Evolutionary conservation across 2,888 invertebrate species (phyloP).

Genomic region (Parnassius apollo): DNA sequence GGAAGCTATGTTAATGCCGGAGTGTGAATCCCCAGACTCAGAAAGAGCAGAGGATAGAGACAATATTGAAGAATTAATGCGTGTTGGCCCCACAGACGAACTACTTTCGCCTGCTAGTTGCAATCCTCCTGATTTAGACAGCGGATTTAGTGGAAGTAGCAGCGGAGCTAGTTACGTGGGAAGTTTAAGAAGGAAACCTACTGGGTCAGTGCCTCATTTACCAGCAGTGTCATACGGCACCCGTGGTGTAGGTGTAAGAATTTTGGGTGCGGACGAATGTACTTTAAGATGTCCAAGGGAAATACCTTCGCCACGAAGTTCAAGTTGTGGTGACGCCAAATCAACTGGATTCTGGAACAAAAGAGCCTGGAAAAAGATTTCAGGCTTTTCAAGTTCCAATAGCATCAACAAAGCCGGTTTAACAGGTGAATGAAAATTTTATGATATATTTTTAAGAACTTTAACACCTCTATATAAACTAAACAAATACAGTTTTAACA

Average conservation of each 20-base stretch:
- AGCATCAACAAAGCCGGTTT: constrained; percentile 85
- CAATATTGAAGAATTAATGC: constrained; percentile 84
- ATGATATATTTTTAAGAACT: not conserved
- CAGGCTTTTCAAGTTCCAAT: constrained; percentile 86
- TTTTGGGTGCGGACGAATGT: constrained; percentile 70
- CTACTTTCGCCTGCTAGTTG: constrained; percentile 85
- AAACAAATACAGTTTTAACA: no score
- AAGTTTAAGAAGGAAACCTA: constrained; percentile 82
- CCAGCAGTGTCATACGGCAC: constrained; percentile 79
- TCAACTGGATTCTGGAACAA: constrained; percentile 85
- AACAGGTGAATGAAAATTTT: constrained; percentile 74
- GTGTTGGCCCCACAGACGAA: constrained; percentile 87
- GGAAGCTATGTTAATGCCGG: constrained; percentile 95
- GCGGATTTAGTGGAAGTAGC: constrained; percentile 91
- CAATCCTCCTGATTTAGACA: constrained; percentile 86
- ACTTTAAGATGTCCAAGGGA: constrained; percentile 66
- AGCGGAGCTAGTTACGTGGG: constrained; percentile 91
- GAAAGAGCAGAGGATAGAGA: constrained; percentile 83
- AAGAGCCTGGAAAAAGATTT: constrained; percentile 89
- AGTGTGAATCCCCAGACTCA: constrained; percentile 84
- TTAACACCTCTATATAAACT: no score
- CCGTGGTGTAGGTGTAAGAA: constrained; percentile 72
- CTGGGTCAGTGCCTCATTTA: constrained; percentile 74
- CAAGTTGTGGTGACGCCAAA: constrained; percentile 75
- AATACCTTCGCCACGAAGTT: constrained; percentile 66